These are phyloP conservation scores for Sisor rabdophorus DNA, from an alignment of 2,113 vertebrate genomes.

Conservation along the genomic window DNA sequence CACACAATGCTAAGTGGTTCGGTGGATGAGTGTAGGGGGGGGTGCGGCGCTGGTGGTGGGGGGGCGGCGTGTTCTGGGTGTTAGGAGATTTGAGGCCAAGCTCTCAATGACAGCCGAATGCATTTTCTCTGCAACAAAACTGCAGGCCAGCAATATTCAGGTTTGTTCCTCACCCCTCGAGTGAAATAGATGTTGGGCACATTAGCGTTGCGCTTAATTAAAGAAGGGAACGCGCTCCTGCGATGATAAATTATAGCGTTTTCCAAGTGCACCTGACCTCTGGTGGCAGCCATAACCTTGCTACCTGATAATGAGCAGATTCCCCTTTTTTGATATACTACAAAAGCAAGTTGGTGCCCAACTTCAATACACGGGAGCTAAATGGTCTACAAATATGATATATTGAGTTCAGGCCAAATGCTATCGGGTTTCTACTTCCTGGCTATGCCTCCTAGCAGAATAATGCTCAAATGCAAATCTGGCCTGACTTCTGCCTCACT, in stretches of 20 bases:
- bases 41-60: too few species aligned
- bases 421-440: background rate
- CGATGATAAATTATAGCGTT: constrained; percentile 62
- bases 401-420: background rate
- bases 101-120: constrained; percentile 63
- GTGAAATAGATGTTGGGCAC: constrained; percentile 43
- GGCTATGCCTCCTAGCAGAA: background rate
- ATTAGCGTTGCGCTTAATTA: constrained; percentile 63
- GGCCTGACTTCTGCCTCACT: background rate
- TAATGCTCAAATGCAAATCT: background rate
- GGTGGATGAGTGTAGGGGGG: constrained; percentile 24
- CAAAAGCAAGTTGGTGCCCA: background rate
- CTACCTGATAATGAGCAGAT: constrained; percentile 55
- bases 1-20: constrained; percentile 42
- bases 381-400: too few species aligned
- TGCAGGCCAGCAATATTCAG: constrained; percentile 14
- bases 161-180: constrained; percentile 35
- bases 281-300: constrained; percentile 48
- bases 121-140: constrained; percentile 64
- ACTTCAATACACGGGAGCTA: background rate
- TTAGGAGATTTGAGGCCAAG: constrained; percentile 41
- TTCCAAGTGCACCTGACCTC: constrained; percentile 60
- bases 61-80: too few species aligned
- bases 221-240: constrained; percentile 55
- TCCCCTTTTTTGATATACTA: background rate